Percentiles rank a stretch among this genome's conserved stretches.
These are phyloP conservation scores for Mustelus asterias DNA, from an alignment of 2,113 vertebrate genomes.

Conservation along the genomic window DNA sequence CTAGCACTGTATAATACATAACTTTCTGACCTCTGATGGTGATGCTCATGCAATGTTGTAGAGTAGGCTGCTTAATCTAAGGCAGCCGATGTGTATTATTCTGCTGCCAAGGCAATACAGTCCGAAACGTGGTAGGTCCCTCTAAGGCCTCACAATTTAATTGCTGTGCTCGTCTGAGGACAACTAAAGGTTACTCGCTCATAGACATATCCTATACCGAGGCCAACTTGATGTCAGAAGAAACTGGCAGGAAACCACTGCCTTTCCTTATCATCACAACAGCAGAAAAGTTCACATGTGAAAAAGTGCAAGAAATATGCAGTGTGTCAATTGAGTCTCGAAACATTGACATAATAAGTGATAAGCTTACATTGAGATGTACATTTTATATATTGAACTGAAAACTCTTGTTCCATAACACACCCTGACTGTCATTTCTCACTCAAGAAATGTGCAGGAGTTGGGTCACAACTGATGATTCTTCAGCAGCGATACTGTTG, in stretches of 20 bases:
- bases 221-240: neutral
- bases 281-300: neutral
- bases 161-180: neutral
- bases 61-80: neutral
- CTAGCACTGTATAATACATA: neutral
- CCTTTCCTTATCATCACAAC: neutral
- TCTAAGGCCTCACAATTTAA: neutral
- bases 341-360: neutral
- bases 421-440: neutral
- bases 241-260: neutral
- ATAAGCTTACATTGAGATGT: neutral
- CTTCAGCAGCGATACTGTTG: neutral
- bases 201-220: neutral
- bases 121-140: neutral
- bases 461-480: neutral
- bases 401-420: neutral
- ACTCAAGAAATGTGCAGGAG: neutral
- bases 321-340: neutral
- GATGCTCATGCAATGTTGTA: neutral
- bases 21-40: neutral
- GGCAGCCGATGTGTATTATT: neutral
- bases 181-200: neutral
- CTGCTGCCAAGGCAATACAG: neutral
- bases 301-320: neutral
- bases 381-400: neutral